Evolutionary conservation across 2,113 vertebrate genomes (phyloP).

Genomic region (Carassius carassius): DNA sequence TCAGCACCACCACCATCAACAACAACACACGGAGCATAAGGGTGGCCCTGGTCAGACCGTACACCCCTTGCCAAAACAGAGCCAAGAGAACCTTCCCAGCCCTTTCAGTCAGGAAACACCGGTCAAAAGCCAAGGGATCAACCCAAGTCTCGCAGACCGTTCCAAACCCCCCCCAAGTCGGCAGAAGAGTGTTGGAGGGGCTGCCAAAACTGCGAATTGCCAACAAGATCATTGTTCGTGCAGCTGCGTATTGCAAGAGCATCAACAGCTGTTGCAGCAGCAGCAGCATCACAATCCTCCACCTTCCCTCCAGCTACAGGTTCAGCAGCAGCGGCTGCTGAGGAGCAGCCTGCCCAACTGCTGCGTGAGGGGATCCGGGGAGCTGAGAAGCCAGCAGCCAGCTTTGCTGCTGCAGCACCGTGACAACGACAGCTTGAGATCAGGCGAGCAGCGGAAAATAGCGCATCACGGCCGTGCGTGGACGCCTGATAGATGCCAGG

Average conservation of each 20-base stretch:
- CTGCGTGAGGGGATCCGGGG: slow-evolving; percentile 58
- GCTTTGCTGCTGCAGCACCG: slow-evolving; percentile 50
- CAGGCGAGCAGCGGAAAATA: slow-evolving; percentile 54
- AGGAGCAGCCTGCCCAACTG: slow-evolving; percentile 59
- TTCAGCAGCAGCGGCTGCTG: slow-evolving; percentile 63
- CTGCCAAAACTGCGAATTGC: slow-evolving; percentile 58
- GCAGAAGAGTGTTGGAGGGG: slow-evolving; percentile 70
- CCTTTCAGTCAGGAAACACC: slow-evolving; percentile 62
- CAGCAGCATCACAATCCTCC: slow-evolving; percentile 44
- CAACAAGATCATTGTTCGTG: slow-evolving; percentile 58
- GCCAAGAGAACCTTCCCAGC: slow-evolving; percentile 69
- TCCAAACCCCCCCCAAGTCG: slow-evolving; percentile 67
- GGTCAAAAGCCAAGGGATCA: slow-evolving; percentile 55
- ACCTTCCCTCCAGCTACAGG: slow-evolving; percentile 46
- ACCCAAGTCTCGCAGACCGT: slow-evolving; percentile 57
- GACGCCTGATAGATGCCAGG: slow-evolving; percentile 41
- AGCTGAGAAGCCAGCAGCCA: slow-evolving; percentile 62
- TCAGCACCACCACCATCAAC: slow-evolving; percentile 60
- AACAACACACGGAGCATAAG: slow-evolving; percentile 51
- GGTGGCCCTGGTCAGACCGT: slow-evolving; percentile 52
- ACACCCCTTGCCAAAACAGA: slow-evolving; percentile 63
- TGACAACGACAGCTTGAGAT: slow-evolving; percentile 57
- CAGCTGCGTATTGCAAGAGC: slow-evolving; percentile 58
- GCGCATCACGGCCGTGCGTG: background rate
- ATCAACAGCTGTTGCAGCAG: slow-evolving; percentile 43